These are phyloP conservation scores for Ellobius talpinus DNA, from an alignment of 2,113 vertebrate species.

Conservation along the genomic window DNA sequence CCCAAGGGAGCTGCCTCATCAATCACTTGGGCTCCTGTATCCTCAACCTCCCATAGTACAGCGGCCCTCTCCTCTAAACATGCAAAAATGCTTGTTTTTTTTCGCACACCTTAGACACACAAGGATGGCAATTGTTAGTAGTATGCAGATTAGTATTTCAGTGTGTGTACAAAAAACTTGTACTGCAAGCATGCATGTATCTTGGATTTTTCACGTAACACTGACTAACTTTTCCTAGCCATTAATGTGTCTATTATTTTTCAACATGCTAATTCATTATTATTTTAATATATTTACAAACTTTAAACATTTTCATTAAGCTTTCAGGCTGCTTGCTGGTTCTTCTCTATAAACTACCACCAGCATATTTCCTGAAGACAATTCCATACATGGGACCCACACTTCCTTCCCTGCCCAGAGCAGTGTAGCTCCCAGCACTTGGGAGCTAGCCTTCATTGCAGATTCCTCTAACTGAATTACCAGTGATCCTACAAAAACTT, in stretches of 20 bases:
- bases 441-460: neutral
- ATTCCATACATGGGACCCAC: neutral
- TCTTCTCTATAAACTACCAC: conserved; percentile 8
- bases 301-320: neutral
- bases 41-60: neutral
- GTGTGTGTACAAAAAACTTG: neutral
- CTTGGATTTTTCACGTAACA: neutral
- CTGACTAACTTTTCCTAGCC: neutral
- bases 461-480: conserved; percentile 8
- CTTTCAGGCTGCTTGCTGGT: neutral
- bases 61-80: conserved; percentile 20
- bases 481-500: neutral
- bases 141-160: neutral
- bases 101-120: neutral
- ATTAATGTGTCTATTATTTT: neutral
- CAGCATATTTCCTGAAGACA: conserved; percentile 18
- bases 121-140: neutral
- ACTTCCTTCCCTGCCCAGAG: conserved; percentile 10
- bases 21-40: conserved; percentile 74
- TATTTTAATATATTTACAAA: neutral
- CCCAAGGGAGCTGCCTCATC: conserved; percentile 69
- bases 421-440: neutral
- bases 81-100: conserved; percentile 22
- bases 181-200: neutral
- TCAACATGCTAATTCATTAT: neutral